Conservation (phyloP, 2,888 invertebrate genomes). For the Thymelicus acteon region DNA sequence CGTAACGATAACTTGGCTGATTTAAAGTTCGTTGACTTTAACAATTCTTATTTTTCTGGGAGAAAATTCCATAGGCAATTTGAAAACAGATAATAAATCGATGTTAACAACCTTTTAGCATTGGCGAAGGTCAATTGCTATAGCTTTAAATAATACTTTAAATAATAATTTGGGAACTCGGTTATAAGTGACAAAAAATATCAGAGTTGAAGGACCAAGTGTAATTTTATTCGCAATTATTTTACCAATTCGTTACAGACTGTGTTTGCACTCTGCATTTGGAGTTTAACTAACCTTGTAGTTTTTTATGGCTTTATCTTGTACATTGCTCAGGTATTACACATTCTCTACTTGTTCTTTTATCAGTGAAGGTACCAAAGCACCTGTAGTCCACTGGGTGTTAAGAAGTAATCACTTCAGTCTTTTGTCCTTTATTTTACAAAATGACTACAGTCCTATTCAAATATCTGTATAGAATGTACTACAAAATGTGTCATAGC, state of each 20-base stretch:
- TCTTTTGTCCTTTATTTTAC: too few relatives aligned
- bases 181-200: slow-evolving; percentile 10
- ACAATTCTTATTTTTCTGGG: slow-evolving; percentile 5
- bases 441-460: too few relatives aligned
- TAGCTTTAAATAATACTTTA: neutral
- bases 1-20: neutral
- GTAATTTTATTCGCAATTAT: slow-evolving; percentile 2
- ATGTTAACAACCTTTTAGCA: slow-evolving; percentile 16
- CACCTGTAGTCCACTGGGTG: too few relatives aligned
- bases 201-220: slow-evolving; percentile 15
- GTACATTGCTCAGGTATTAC: too few relatives aligned
- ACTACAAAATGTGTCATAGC: too few relatives aligned
- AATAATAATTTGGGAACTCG: slow-evolving; percentile 2
- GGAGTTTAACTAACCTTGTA: too few relatives aligned
- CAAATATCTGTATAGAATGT: too few relatives aligned
- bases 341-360: too few relatives aligned
- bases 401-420: too few relatives aligned
- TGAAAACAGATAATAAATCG: slow-evolving; percentile 14
- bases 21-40: slow-evolving; percentile 4
- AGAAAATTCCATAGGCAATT: slow-evolving; percentile 7
- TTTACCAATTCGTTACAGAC: neutral
- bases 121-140: slow-evolving; percentile 16
- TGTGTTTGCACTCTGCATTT: neutral
- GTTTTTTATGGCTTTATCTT: too few relatives aligned
- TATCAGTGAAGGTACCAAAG: too few relatives aligned